Conservation (phyloP, 2,797 vertebrate genomes). For the Epinephelus malabaricus region DNA sequence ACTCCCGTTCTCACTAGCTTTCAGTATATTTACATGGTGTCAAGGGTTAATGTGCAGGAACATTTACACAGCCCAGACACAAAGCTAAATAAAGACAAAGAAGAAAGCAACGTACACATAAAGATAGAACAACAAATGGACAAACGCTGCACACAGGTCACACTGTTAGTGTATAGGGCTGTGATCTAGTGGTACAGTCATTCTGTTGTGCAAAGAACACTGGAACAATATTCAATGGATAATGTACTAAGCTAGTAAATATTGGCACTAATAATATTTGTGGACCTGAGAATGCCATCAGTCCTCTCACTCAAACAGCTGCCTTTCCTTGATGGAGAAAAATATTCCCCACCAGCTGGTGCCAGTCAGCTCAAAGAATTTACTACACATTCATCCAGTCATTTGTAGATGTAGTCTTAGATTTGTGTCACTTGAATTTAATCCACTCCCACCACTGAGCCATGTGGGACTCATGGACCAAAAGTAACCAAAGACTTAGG, state of each 20-base stretch:
- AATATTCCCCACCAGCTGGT: conserved; percentile 64
- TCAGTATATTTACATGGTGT: not conserved
- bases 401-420: conserved; percentile 24
- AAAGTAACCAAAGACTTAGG: not conserved
- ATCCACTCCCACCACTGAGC: not conserved
- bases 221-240: not conserved
- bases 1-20: not conserved
- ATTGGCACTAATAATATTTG: conserved; percentile 27
- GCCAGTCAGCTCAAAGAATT: conserved; percentile 58
- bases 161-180: not conserved
- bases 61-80: not conserved
- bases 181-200: not conserved
- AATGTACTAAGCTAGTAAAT: not conserved
- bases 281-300: conserved; percentile 50
- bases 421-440: conserved; percentile 13
- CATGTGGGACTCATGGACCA: not conserved
- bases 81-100: not conserved
- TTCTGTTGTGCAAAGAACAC: not conserved
- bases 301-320: conserved; percentile 74
- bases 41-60: too few relatives aligned
- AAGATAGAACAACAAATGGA: not conserved
- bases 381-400: conserved; percentile 48
- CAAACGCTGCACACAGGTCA: not conserved
- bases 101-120: not conserved
- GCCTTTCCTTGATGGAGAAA: conserved; percentile 64